Evolutionary conservation across 2,113 vertebrate genomes (phyloP).

Genomic region (Turnix velox): DNA sequence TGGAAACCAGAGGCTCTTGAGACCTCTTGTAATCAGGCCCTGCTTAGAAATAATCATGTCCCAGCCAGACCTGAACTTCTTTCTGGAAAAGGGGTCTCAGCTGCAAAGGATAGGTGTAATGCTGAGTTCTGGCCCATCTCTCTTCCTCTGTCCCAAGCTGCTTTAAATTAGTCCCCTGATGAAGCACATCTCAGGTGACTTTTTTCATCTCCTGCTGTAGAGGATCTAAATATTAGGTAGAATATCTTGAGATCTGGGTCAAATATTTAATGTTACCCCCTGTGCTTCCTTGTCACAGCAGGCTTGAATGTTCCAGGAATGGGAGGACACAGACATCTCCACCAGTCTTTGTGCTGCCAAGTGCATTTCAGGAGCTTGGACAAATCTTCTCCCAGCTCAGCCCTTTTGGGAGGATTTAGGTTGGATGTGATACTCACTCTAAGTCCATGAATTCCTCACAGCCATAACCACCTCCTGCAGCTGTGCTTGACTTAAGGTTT

Average conservation of each 20-base stretch:
- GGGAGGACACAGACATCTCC: neutral
- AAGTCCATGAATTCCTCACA: neutral
- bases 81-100: conserved; percentile 59
- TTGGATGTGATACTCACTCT: neutral
- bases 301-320: neutral
- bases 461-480: neutral
- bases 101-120: neutral
- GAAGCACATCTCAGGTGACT: neutral
- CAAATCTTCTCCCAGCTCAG: neutral
- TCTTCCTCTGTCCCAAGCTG: neutral
- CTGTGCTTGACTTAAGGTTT: neutral
- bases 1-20: conserved; percentile 38
- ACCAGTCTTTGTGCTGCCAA: neutral
- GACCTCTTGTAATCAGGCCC: neutral
- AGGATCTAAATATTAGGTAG: neutral
- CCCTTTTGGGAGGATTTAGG: neutral
- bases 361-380: neutral
- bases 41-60: neutral
- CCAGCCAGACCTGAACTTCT: conserved; percentile 38
- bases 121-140: neutral
- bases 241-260: neutral
- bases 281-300: neutral
- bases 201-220: neutral
- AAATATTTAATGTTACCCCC: neutral
- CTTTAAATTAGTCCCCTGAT: neutral